Evolutionary conservation across 2,888 invertebrate species (phyloP).

Genomic region (Dendrolimus houi): DNA sequence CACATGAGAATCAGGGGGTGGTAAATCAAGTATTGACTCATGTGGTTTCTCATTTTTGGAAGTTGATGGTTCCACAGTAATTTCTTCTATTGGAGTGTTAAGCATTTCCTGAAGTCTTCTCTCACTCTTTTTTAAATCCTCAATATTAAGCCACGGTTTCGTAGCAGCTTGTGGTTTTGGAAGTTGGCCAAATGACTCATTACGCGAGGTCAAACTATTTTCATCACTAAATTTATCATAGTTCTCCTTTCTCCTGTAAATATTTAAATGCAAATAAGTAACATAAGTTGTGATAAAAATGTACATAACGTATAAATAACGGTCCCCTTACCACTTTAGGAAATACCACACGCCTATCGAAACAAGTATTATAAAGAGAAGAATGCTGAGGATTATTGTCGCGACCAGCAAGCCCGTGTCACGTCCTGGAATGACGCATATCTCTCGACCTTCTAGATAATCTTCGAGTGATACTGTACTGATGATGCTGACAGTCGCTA

Average conservation of each 20-base stretch:
- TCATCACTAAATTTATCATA: slow-evolving; percentile 48
- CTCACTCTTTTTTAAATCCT: slow-evolving; percentile 55
- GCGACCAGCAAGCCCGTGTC: slow-evolving; percentile 52
- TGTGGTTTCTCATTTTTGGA: slow-evolving; percentile 20
- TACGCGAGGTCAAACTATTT: slow-evolving; percentile 42
- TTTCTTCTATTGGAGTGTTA: slow-evolving; percentile 36
- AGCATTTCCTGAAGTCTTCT: slow-evolving; percentile 54
- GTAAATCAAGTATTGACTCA: slow-evolving; percentile 32
- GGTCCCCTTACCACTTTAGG: slow-evolving; percentile 53
- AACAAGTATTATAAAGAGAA: slow-evolving; percentile 51
- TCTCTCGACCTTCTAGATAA: slow-evolving; percentile 47
- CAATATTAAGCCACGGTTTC: slow-evolving; percentile 49
- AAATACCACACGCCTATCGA: slow-evolving; percentile 44
- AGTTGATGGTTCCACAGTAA: slow-evolving; percentile 20
- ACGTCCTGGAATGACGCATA: slow-evolving; percentile 37
- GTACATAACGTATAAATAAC: slow-evolving; percentile 25
- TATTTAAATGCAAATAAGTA: slow-evolving; percentile 15
- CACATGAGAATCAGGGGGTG: slow-evolving; percentile 24
- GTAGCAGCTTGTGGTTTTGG: slow-evolving; percentile 28
- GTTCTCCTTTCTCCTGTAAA: slow-evolving; percentile 40
- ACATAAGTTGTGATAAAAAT: slow-evolving; percentile 11
- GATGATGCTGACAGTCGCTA: slow-evolving; percentile 33
- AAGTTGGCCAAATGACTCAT: slow-evolving; percentile 25
- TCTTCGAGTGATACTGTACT: slow-evolving; percentile 51
- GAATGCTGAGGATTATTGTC: slow-evolving; percentile 53